phyloP scores from a whole-genome alignment of 1,140 invertebrate genomes.

The Maniola jurtina region DNA sequence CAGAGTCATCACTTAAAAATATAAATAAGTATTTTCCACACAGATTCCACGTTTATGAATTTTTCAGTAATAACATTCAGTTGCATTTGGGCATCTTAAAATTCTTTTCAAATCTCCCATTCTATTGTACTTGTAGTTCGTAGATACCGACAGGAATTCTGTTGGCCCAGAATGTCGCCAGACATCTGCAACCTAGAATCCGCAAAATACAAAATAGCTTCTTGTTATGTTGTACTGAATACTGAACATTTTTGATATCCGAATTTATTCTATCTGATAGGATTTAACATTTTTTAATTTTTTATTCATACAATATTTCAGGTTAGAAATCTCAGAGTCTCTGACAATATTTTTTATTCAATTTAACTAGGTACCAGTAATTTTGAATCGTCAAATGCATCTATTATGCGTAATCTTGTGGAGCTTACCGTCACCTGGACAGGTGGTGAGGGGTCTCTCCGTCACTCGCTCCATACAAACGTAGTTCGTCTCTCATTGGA shows the following conservation, averaged over 20 bases:
- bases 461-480: no score
- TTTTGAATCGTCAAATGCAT: no score
- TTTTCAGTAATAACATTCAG: not conserved
- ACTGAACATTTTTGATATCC: not conserved
- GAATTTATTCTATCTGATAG: not conserved
- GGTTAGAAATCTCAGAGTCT: not conserved
- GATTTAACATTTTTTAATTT: no score
- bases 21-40: not conserved
- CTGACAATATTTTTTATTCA: no score
- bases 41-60: not conserved
- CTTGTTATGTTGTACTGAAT: constrained; percentile 1
- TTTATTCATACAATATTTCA: no score
- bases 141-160: constrained; percentile 1
- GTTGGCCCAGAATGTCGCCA: not conserved
- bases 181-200: constrained; percentile 3
- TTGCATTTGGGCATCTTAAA: not conserved
- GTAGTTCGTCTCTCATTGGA: no score
- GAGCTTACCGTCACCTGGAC: no score
- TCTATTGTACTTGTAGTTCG: not conserved
- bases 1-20: no score
- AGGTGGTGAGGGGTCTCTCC: no score
- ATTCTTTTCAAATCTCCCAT: not conserved
- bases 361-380: no score
- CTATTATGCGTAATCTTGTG: no score
- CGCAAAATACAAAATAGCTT: constrained; percentile 6